Evolutionary conservation across 2,797 vertebrate genomes (phyloP).

Genomic region (Hephaestus fuliginosus): DNA sequence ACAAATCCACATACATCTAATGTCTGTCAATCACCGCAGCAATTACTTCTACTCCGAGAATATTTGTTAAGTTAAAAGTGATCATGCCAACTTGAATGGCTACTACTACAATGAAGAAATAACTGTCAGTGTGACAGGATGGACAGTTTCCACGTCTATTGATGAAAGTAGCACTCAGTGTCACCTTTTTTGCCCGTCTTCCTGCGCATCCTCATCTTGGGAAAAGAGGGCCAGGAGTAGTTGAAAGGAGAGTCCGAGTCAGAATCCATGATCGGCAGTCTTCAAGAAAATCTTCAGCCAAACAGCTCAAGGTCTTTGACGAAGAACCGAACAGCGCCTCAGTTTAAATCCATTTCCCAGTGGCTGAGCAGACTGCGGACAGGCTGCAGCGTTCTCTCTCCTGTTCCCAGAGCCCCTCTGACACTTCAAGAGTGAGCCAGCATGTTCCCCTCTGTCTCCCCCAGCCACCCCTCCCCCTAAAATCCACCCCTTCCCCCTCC

Average conservation of each 20-base stretch:
- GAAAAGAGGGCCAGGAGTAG: conserved; percentile 98
- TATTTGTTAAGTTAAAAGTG: conserved; percentile 10
- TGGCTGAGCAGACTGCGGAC: conserved; percentile 38
- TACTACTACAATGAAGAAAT: neutral
- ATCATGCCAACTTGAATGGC: neutral
- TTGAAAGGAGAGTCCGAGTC: conserved; percentile 99
- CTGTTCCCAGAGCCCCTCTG: conserved; percentile 70
- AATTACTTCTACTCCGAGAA: neutral
- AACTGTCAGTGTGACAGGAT: neutral
- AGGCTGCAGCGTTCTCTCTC: conserved; percentile 46
- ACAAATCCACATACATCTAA: neutral
- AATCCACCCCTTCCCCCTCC: conserved; percentile 71
- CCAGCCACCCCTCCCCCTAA: conserved; percentile 75
- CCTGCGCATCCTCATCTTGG: conserved; percentile 95
- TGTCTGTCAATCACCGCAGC: conserved; percentile 17
- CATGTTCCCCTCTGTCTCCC: conserved; percentile 79
- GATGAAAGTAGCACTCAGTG: neutral
- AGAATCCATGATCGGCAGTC: conserved; percentile 78
- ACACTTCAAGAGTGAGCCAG: conserved; percentile 81
- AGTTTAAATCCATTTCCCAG: conserved; percentile 67
- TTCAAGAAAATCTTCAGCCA: conserved; percentile 66
- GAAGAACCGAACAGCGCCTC: conserved; percentile 47
- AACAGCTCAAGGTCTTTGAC: conserved; percentile 40
- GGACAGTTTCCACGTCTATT: neutral
- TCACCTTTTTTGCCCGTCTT: conserved; percentile 93